These are phyloP conservation scores for Phalanger gymnotis DNA, from an alignment of 2,797 vertebrate species.

Conservation along the genomic window DNA sequence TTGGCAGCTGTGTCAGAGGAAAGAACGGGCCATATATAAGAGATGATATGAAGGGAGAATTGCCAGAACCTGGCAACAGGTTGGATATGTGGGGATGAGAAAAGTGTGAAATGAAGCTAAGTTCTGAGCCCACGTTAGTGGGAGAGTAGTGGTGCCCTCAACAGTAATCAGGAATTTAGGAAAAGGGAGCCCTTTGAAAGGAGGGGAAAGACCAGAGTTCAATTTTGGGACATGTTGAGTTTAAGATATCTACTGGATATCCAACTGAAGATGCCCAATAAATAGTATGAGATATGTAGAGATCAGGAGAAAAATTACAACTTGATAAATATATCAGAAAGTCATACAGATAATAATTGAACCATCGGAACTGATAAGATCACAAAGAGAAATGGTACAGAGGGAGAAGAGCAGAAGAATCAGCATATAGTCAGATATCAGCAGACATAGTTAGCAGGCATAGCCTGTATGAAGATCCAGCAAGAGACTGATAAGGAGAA, in stretches of 20 bases:
- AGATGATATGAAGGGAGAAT: neutral
- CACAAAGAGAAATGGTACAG: neutral
- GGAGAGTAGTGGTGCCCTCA: neutral
- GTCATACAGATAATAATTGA: neutral
- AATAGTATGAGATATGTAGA: neutral
- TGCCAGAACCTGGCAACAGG: neutral
- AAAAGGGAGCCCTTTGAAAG: neutral
- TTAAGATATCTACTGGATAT: neutral
- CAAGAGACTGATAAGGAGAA: too few species aligned
- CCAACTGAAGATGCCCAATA: neutral
- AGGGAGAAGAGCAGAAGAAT: neutral
- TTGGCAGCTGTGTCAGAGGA: neutral
- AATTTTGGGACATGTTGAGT: neutral
- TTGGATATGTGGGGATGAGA: neutral
- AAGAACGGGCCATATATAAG: neutral
- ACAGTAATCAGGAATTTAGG: neutral
- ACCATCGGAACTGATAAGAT: neutral
- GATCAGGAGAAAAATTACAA: neutral
- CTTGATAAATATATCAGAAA: neutral
- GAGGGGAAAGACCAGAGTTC: neutral
- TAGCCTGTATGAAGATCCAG: too few species aligned
- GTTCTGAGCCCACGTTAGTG: neutral
- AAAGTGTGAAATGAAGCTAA: neutral
- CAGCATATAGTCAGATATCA: neutral
- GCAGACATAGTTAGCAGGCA: too few species aligned